These are phyloP conservation scores for Lepidonotus clava DNA, from an alignment of 2,888 invertebrate species.

Conservation along the genomic window DNA sequence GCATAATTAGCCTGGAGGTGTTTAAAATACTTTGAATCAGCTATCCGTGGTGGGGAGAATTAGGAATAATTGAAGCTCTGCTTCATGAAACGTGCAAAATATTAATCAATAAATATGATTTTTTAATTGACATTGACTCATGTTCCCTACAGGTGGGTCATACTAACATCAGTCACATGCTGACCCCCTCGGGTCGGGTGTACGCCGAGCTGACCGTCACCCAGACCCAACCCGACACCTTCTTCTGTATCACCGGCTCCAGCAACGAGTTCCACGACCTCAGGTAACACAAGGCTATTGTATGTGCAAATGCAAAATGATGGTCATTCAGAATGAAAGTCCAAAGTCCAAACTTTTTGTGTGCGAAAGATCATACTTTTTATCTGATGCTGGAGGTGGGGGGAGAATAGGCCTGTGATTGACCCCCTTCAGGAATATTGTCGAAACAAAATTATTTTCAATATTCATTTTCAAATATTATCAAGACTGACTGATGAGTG, in stretches of 20 bases:
- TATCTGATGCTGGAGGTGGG: too few relatives aligned
- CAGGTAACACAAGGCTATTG: conserved; percentile 71
- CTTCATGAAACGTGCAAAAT: too few relatives aligned
- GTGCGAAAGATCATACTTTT: too few relatives aligned
- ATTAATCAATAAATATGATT: background rate
- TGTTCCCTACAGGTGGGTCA: conserved; percentile 73
- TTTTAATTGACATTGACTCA: background rate
- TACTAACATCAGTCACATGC: conserved; percentile 79
- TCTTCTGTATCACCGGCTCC: conserved; percentile 80
- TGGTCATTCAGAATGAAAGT: too few relatives aligned
- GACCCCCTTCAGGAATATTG: too few relatives aligned
- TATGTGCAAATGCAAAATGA: too few relatives aligned
- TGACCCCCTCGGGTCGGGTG: conserved; percentile 79
- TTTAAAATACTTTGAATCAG: background rate
- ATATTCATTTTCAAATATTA: too few relatives aligned
- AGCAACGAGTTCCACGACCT: conserved; percentile 81
- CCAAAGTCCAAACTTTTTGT: too few relatives aligned
- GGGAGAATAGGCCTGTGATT: too few relatives aligned
- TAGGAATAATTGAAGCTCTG: background rate
- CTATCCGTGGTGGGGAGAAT: background rate
- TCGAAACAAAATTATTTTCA: too few relatives aligned
- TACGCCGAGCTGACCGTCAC: conserved; percentile 81
- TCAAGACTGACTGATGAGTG: too few relatives aligned
- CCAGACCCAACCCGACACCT: conserved; percentile 73
- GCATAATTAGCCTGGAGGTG: background rate